Evolutionary conservation across 2,113 vertebrate species (phyloP).

Genomic region (Onychostruthus taczanowskii): DNA sequence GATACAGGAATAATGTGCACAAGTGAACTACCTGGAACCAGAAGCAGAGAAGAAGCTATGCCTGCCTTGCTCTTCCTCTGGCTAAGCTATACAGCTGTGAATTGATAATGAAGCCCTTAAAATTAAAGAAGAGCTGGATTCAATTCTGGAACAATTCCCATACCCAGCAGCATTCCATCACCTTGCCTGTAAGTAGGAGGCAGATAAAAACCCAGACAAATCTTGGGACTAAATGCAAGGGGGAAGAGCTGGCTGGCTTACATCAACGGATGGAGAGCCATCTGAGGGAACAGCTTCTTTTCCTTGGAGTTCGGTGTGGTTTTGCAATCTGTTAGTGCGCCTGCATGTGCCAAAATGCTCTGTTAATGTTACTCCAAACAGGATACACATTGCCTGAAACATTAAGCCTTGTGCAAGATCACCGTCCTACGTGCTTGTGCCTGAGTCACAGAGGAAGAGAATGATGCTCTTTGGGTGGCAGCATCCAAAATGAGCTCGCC

Average conservation of each 20-base stretch:
- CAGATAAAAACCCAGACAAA: not conserved
- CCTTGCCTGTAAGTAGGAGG: not conserved
- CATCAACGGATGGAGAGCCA: not conserved
- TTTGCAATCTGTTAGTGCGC: not conserved
- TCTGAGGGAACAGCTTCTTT: conserved; percentile 34
- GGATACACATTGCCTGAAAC: conserved; percentile 5
- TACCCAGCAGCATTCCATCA: not conserved
- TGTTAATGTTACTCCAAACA: not conserved
- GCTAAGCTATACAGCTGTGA: not conserved
- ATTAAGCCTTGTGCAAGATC: not conserved
- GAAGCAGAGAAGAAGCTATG: not conserved
- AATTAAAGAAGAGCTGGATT: not conserved
- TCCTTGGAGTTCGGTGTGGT: not conserved
- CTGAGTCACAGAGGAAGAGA: not conserved
- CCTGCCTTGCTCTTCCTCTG: not conserved
- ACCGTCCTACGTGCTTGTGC: accelerated
- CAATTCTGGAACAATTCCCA: not conserved
- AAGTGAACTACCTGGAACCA: not conserved
- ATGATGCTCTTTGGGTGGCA: not conserved
- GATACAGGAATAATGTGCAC: not conserved
- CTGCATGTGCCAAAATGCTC: conserved; percentile 5
- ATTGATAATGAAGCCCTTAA: not conserved
- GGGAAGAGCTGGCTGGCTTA: not conserved
- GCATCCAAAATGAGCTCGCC: not conserved
- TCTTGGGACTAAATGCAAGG: not conserved